Base-by-base conservation (phyloP, 2,888 invertebrate species). In the Diachrysia chrysitis region DNA sequence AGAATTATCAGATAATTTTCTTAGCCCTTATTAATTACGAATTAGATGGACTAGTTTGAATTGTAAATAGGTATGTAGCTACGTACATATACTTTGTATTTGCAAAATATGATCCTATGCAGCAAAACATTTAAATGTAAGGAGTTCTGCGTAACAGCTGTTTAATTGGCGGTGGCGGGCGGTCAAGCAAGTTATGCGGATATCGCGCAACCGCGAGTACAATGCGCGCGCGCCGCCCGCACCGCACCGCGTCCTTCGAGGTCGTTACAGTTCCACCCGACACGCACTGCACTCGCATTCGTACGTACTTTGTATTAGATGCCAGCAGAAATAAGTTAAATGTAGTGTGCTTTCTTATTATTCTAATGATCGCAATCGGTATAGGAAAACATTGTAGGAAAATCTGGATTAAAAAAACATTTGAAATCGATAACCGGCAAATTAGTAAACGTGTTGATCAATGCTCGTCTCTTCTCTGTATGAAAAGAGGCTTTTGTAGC, bases 131-230 rank as follows among this genome's bases (percentile, higher is more conserved):
- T 58, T 73, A 71, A 71, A 75, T 70, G 79, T 72, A 66, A 77
- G 82, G 55, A 66, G 62, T 81, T 77, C 74, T 81, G 60, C 66
- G 80, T 81, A 81, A 72, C 61, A 70, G 73, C 74, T 79, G 75
- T 82, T 76, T 86, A 84, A 85, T 87, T 86, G 81, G 77, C 73
- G 81, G 78, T 79, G 83, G 81, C 79, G 69, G 63, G 77, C 85
- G 88, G 85, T 87, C 85, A 83, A 85, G 85, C 84, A 80, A 88
- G 89, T 85, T 92, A 94, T 94, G 94, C 94, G 94, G 94, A 94
- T 93, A 90, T 92, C 87, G 87, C 89, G 93, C 92, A 93, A 93
- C 87, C 83, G 85, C 83, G 85, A 85, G 85, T 68, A 82, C 81
- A 83, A 83, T 77, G 84, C 83, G 84, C 76, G 90, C 80, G 74